Percentiles rank a stretch among this genome's conserved stretches.
Evolutionary conservation across 2,888 invertebrate species (phyloP).

Genomic region (Drosophila picticornis): DNA sequence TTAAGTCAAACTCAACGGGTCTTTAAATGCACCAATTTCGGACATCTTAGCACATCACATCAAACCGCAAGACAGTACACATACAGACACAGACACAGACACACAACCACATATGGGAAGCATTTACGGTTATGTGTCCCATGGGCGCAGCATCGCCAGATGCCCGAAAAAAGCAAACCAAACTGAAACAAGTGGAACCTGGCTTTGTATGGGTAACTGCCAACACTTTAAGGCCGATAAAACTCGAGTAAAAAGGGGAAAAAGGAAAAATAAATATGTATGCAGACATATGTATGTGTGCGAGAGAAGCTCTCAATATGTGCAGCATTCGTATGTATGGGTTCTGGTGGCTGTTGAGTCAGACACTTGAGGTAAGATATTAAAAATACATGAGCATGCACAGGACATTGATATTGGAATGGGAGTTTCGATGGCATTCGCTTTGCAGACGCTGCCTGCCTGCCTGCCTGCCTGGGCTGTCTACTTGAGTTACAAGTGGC

Average conservation of each 20-base stretch:
- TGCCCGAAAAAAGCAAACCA: conserved; percentile 42
- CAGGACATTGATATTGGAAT: conserved; percentile 15
- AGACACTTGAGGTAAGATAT: conserved; percentile 79
- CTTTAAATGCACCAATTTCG: conserved; percentile 70
- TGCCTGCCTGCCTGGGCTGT: conserved; percentile 31
- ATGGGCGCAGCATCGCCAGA: conserved; percentile 56
- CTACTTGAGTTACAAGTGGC: conserved; percentile 79
- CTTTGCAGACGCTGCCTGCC: conserved; percentile 29
- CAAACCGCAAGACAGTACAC: conserved; percentile 39
- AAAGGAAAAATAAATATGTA: not conserved
- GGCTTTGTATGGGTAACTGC: conserved; percentile 53
- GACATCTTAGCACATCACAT: conserved; percentile 49
- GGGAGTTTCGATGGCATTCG: conserved; percentile 33
- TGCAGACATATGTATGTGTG: conserved; percentile 6
- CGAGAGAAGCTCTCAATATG: conserved; percentile 32
- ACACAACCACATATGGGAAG: conserved; percentile 21
- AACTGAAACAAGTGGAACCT: conserved; percentile 25
- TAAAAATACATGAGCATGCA: conserved; percentile 78
- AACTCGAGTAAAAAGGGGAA: conserved; percentile 69
- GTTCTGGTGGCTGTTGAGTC: conserved; percentile 45
- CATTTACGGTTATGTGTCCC: conserved; percentile 79
- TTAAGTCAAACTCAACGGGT: conserved; percentile 56
- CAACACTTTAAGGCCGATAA: conserved; percentile 78
- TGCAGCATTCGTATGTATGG: conserved; percentile 10
- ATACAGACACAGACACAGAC: conserved; percentile 2